A percentile compares a stretch with the other conserved stretches of the same genome.
Conservation (phyloP, 2,888 invertebrate genomes). For the Tribolium freemani region DNA sequence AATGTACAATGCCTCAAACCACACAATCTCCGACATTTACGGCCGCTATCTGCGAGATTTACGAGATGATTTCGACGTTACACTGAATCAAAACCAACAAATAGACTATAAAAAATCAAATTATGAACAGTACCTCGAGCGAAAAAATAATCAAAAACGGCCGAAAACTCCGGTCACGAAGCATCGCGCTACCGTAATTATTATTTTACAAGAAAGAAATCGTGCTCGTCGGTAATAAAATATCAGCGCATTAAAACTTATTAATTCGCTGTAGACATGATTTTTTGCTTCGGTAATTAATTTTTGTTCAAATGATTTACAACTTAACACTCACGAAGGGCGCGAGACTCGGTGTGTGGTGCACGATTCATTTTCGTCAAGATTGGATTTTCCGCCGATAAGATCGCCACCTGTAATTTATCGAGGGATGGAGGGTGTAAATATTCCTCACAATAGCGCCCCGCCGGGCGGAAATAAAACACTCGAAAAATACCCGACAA, state of each 20-base stretch:
- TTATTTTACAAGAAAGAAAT: slow-evolving; percentile 44
- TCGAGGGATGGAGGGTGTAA: slow-evolving; percentile 66
- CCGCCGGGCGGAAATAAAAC: slow-evolving; percentile 64
- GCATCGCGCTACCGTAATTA: slow-evolving; percentile 40
- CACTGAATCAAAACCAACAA: neutral
- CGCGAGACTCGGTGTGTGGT: slow-evolving; percentile 37
- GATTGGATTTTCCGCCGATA: slow-evolving; percentile 47
- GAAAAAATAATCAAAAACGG: neutral
- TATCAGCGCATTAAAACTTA: slow-evolving; percentile 48
- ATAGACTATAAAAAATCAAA: neutral
- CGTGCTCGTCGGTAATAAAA: slow-evolving; percentile 50
- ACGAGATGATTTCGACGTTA: neutral
- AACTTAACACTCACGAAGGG: slow-evolving; percentile 44
- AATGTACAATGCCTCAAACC: neutral
- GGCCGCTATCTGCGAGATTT: neutral
- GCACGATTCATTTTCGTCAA: slow-evolving; percentile 4
- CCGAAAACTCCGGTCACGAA: slow-evolving; percentile 18
- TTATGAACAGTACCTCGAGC: neutral
- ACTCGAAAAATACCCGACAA: slow-evolving; percentile 64
- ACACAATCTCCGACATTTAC: neutral
- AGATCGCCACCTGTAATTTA: slow-evolving; percentile 63
- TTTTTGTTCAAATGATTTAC: slow-evolving; percentile 46
- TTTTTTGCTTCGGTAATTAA: slow-evolving; percentile 18
- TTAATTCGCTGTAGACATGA: slow-evolving; percentile 46
- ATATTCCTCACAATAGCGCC: slow-evolving; percentile 65